Percentiles rank a stretch among this genome's conserved stretches.
Evolutionary conservation across 2,113 vertebrate species (phyloP).

Genomic region (Lutjanus erythropterus): DNA sequence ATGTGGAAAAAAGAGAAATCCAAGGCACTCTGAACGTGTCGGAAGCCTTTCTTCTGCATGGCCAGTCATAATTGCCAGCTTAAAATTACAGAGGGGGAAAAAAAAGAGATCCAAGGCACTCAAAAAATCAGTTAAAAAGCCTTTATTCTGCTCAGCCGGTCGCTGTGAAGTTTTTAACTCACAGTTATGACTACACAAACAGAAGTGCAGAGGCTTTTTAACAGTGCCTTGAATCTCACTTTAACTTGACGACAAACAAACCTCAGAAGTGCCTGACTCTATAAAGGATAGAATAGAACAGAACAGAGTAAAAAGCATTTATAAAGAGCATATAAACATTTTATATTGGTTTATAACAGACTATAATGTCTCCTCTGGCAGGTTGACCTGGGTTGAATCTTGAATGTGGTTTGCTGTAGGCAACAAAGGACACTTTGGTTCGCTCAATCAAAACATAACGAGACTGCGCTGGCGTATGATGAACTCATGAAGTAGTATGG

Average conservation of each 20-base stretch:
- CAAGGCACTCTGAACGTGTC: slow-evolving; percentile 43
- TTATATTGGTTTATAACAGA: not conserved
- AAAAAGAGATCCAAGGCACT: slow-evolving; percentile 49
- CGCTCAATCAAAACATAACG: no score
- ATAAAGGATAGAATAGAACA: not conserved
- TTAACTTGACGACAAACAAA: slow-evolving; percentile 25
- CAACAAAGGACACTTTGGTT: no score
- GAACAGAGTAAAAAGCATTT: not conserved
- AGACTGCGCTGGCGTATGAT: no score
- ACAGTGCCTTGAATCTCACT: slow-evolving; percentile 11
- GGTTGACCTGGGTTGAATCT: no score
- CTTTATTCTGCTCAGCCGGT: slow-evolving; percentile 64
- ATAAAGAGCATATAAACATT: not conserved
- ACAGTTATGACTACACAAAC: slow-evolving; percentile 33
- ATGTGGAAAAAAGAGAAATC: slow-evolving; percentile 57
- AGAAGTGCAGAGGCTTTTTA: slow-evolving; percentile 8
- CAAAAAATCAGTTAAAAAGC: slow-evolving; percentile 58
- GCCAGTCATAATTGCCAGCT: slow-evolving; percentile 60
- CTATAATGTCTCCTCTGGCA: not conserved
- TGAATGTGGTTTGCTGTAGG: no score
- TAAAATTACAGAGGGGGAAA: slow-evolving; percentile 61
- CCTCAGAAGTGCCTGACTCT: not conserved
- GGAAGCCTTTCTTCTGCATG: slow-evolving; percentile 74
- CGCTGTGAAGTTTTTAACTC: slow-evolving; percentile 46
- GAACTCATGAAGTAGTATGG: no score